A percentile compares a stretch with the other conserved stretches of the same genome.
These are phyloP conservation scores for Amphipoea lucens DNA, from an alignment of 2,888 invertebrate genomes.

Conservation along the genomic window DNA sequence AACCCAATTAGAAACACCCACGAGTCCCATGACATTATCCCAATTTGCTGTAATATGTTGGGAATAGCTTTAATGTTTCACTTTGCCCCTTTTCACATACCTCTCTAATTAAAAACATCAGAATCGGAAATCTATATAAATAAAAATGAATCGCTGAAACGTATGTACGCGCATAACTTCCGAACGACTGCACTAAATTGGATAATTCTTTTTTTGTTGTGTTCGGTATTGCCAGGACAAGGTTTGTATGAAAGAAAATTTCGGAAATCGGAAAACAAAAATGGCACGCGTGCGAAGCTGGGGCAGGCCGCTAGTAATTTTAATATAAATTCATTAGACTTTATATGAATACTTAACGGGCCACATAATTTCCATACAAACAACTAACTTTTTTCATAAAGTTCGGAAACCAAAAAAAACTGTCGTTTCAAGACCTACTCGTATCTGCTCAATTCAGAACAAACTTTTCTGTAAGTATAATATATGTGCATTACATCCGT, in stretches of 20 bases:
- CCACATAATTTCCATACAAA: slow-evolving; percentile 24
- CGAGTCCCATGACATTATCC: not conserved
- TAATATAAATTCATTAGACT: not conserved
- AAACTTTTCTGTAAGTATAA: slow-evolving; percentile 30
- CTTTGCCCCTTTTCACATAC: not conserved
- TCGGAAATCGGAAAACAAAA: too few relatives aligned
- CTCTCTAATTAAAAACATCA: slow-evolving; percentile 15
- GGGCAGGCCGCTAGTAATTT: not conserved
- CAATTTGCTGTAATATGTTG: not conserved
- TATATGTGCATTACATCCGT: slow-evolving; percentile 31
- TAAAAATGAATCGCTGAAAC: too few relatives aligned
- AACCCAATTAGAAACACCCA: not conserved
- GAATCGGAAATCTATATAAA: not conserved
- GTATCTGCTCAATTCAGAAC: slow-evolving; percentile 12
- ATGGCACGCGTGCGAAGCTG: too few relatives aligned
- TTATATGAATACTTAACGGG: not conserved
- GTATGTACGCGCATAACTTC: too few relatives aligned
- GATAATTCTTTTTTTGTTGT: too few relatives aligned
- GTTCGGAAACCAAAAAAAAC: not conserved
- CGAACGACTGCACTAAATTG: too few relatives aligned
- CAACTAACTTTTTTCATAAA: slow-evolving; percentile 29
- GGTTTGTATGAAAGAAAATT: too few relatives aligned
- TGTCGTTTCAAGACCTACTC: not conserved
- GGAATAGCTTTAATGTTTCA: not conserved
- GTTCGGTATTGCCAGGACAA: too few relatives aligned